These are phyloP conservation scores for Cosmia pyralina DNA, from an alignment of 2,888 invertebrate species.

Conservation along the genomic window DNA sequence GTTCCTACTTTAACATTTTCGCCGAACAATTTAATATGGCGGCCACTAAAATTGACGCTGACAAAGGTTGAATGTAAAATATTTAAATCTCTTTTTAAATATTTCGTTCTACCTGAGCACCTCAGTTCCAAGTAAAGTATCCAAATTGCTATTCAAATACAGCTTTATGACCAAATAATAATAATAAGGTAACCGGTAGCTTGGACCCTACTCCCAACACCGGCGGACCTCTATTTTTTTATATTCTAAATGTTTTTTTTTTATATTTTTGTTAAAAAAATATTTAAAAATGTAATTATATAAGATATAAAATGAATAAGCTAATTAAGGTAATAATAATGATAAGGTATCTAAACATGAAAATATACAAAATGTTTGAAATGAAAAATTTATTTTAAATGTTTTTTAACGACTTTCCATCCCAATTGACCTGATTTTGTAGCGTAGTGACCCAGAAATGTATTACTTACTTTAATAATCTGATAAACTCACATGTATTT, in stretches of 20 bases:
- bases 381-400: conserved; percentile 44
- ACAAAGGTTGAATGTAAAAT: conserved; percentile 34
- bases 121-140: conserved; percentile 45
- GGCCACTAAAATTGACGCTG: conserved; percentile 41
- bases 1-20: conserved; percentile 29
- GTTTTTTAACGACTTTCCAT: conserved; percentile 37
- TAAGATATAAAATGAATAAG: no score
- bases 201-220: no score
- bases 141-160: conserved; percentile 60
- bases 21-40: conserved; percentile 25
- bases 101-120: conserved; percentile 30
- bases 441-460: conserved; percentile 31
- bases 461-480: conserved; percentile 8
- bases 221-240: no score
- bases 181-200: no score
- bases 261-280: no score
- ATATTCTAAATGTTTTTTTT: no score
- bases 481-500: conserved; percentile 20
- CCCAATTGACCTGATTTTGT: conserved; percentile 47
- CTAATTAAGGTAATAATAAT: no score
- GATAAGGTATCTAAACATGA: conserved; percentile 63
- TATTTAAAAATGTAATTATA: no score
- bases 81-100: conserved; percentile 35
- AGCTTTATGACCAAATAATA: conserved; percentile 61
- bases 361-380: conserved; percentile 58